These are phyloP conservation scores for Lepus timidus DNA, from an alignment of 2,113 vertebrate genomes.

Conservation along the genomic window DNA sequence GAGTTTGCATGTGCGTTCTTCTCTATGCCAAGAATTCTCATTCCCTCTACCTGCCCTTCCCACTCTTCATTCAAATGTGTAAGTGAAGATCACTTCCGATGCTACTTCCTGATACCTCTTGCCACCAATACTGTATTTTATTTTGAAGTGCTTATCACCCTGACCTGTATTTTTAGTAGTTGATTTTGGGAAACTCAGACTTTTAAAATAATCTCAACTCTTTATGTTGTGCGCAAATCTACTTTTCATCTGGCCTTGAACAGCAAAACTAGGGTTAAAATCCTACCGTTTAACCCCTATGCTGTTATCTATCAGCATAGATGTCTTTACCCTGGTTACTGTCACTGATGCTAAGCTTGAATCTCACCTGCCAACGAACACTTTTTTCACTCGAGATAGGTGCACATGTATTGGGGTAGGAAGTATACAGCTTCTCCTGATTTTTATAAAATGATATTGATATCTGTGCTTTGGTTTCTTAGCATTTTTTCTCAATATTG, in stretches of 20 bases:
- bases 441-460: not conserved
- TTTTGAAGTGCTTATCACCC: not conserved
- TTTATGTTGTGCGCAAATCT: not conserved
- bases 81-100: not conserved
- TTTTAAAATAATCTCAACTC: not conserved
- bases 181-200: not conserved
- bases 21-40: not conserved
- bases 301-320: too few species aligned
- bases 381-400: not conserved
- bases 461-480: not conserved
- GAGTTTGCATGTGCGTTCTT: not conserved
- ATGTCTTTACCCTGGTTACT: not conserved
- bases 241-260: not conserved
- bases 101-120: not conserved
- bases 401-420: rapidly evolving
- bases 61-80: not conserved
- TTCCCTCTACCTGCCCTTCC: not conserved
- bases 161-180: not conserved
- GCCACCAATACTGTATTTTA: not conserved
- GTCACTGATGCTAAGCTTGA: not conserved
- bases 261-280: not conserved
- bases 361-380: not conserved
- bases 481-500: not conserved
- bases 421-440: not conserved
- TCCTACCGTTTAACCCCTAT: not conserved